Evolutionary conservation across 2,113 vertebrate genomes (phyloP), one percentile per base, ranked within the genome.

Genomic region (Notothenia rossii): DNA sequence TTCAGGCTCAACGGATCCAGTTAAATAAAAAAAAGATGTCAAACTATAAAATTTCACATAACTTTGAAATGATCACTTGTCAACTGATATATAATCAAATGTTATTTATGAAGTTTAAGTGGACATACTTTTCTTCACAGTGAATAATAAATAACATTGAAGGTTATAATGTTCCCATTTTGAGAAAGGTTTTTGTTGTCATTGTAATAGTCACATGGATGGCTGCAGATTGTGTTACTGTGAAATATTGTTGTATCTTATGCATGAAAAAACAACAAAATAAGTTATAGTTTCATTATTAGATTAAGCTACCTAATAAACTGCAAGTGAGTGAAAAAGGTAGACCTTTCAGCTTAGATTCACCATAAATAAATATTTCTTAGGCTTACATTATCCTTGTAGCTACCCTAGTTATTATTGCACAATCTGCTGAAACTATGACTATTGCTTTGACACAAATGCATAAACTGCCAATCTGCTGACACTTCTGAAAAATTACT

Each of bases 381-480:
- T 25, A 45, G 20, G 17, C 25, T 50, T 8, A 46, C 25, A 51
- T 22, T 50, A 5, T 49, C 45, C 3, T 25, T 18, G 13, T 1
- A 65, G 48, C 58, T 43, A 10, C 5, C 36, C 11, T 12, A 51
- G 58, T 54, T 13, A 12, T 40, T 58, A 13, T 78, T 22, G 53
- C 5, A 60, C 5, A 70, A 63, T 17, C 46, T 75, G 18, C 15
- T 45, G 10, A 71, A 86, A 40, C 36, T 8, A 40, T 40, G 36
- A 36, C 36, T 36, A 36, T 36, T 36, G 36, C 7, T 67, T 22
- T 22, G 48, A 55, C 10, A 29, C 29, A 29, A 29, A 29, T 29
- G 29, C 29, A 29, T 29, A 29, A 29, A 4, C 29, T 29, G 29
- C 29, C 4, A 70, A 63, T 17, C 46, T 74, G 68, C 70, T 73